Conservation (phyloP, 2,113 vertebrate genomes). For the Pseudopodoces humilis region DNA sequence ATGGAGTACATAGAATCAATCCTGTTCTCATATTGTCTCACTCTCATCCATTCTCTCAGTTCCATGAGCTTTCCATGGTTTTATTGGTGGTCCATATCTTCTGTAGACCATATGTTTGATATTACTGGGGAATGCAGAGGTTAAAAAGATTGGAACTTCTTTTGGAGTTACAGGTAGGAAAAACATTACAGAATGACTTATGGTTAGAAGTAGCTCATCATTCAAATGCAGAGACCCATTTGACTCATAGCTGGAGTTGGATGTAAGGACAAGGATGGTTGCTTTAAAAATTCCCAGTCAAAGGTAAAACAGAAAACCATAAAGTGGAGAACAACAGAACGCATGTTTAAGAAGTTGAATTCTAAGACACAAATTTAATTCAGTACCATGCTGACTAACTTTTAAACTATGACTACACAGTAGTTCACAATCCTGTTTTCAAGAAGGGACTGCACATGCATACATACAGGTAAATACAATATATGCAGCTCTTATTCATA, state of each 20-base stretch:
- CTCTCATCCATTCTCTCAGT: neutral
- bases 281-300: neutral
- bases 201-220: neutral
- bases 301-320: neutral
- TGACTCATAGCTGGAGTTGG: neutral
- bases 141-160: conserved; percentile 12
- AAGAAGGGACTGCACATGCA: neutral
- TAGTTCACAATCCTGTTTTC: neutral
- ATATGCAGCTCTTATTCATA: neutral
- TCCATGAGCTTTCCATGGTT: neutral
- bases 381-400: neutral
- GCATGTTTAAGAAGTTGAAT: neutral
- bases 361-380: neutral
- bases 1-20: neutral
- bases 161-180: neutral
- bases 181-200: neutral
- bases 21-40: neutral
- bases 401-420: neutral
- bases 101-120: neutral
- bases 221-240: neutral
- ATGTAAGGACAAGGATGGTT: neutral
- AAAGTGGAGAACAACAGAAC: neutral
- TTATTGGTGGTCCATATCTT: neutral
- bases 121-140: conserved; percentile 1
- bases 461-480: neutral